Evolutionary conservation across 2,113 vertebrate genomes (phyloP).

Genomic region (Zosterops borbonicus): DNA sequence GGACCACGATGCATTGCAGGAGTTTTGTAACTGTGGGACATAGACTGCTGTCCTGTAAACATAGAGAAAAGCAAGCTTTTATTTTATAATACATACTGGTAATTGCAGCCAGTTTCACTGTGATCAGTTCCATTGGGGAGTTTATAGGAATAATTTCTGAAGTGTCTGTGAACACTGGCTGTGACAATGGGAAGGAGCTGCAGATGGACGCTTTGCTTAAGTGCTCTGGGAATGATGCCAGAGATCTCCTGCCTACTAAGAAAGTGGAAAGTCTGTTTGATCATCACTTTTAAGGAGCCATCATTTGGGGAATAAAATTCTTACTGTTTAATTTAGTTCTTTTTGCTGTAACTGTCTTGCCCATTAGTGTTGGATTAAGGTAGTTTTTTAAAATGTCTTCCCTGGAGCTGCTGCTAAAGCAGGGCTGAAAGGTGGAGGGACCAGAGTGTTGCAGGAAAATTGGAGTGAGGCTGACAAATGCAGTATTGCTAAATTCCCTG

Average conservation of each 20-base stretch:
- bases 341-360: background rate
- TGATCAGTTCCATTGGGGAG: background rate
- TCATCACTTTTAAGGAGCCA: background rate
- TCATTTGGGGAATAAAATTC: background rate
- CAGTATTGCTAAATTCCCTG: background rate
- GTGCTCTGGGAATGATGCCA: conserved; percentile 1
- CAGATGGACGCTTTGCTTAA: background rate
- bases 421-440: background rate
- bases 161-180: background rate
- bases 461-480: background rate
- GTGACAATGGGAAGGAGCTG: background rate
- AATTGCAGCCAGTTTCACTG: background rate
- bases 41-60: background rate
- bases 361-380: background rate
- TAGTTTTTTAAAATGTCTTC: background rate
- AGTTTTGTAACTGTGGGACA: background rate
- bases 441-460: background rate
- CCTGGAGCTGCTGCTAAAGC: background rate
- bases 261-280: background rate
- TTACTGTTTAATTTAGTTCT: background rate
- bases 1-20: too few relatives aligned
- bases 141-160: background rate
- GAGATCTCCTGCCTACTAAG: background rate
- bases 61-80: background rate
- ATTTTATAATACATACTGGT: background rate